These are phyloP conservation scores for Acleris cristana DNA, from an alignment of 2,888 invertebrate genomes.

Conservation along the genomic window DNA sequence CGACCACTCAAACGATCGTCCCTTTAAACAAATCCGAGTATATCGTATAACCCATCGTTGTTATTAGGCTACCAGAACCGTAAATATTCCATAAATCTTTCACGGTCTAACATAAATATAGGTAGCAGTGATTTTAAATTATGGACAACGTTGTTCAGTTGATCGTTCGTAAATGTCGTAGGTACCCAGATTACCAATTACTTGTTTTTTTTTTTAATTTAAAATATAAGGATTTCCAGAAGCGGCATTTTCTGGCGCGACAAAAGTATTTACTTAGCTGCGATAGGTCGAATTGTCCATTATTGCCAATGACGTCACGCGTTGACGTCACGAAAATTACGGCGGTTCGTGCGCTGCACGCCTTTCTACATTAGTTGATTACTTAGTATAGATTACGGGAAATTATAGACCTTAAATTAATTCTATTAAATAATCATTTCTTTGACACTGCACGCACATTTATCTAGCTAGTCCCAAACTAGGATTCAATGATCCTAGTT, in stretches of 20 bases:
- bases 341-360: conserved; percentile 20
- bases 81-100: too few species aligned
- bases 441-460: too few species aligned
- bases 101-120: too few species aligned
- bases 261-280: conserved; percentile 35
- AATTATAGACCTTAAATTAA: conserved; percentile 1
- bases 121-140: too few species aligned
- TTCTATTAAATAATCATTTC: not conserved
- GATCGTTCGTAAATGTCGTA: not conserved
- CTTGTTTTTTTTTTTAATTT: not conserved
- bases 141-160: too few species aligned
- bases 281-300: conserved; percentile 34
- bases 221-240: not conserved
- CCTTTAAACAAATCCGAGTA: too few species aligned
- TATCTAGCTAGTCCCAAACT: too few species aligned
- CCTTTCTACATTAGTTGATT: conserved; percentile 24
- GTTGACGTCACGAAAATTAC: conserved; percentile 27
- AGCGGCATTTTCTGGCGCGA: conserved; percentile 16
- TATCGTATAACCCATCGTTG: too few species aligned
- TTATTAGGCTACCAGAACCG: too few species aligned
- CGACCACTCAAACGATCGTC: too few species aligned
- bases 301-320: conserved; percentile 33
- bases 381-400: conserved; percentile 4
- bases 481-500: too few species aligned
- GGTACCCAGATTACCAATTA: not conserved